Evolutionary conservation across 2,888 invertebrate genomes (phyloP), one percentile per base, ranked within the genome.

Genomic region (Pilophorus perplexus): DNA sequence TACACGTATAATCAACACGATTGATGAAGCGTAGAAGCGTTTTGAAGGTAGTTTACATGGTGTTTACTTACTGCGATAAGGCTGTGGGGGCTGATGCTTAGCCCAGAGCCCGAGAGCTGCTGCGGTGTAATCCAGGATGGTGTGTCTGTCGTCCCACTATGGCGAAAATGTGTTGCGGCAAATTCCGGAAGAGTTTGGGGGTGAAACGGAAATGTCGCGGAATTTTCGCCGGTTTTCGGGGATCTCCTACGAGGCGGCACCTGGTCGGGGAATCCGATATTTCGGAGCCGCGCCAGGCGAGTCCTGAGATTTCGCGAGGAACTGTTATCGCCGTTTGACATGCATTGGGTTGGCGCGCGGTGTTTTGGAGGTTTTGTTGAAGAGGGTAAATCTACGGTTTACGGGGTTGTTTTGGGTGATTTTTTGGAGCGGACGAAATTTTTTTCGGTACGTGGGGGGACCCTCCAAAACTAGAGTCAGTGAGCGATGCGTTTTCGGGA

Each of bases 101-200:
- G 69, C 68, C 69, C 69, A 69, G 60, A 69, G 55, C 67, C 69
- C 66, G 23, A 69, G 69, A 22, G 69, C 69, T 48, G 69, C 68
- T 12, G 69, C 57, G 5, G 69, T 64, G 66, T 69, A 69, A 60
- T 69, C 69, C 69, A 69, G 69, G 67, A 52, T 69, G 67, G 25
- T 23, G 40, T 59, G 48, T 52, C 52, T 46, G 52, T 52, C 28
- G 27, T 25, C 52, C 48, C 48, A 33, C 33, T 18, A 28, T 25
- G 52, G 16, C 16, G 46, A 46, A 46, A 46, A 46, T n/a, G n/a
- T n/a, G n/a, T n/a, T n/a, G n/a, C n/a, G n/a, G n/a, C n/a, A n/a
- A n/a, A n/a, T n/a, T n/a, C n/a, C n/a, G n/a, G n/a, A n/a, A n/a
- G n/a, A n/a, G n/a, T n/a, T n/a, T n/a, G n/a, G n/a, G n/a, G n/a